Conservation (phyloP, 2,113 vertebrate genomes). For the Haemorhous mexicanus region DNA sequence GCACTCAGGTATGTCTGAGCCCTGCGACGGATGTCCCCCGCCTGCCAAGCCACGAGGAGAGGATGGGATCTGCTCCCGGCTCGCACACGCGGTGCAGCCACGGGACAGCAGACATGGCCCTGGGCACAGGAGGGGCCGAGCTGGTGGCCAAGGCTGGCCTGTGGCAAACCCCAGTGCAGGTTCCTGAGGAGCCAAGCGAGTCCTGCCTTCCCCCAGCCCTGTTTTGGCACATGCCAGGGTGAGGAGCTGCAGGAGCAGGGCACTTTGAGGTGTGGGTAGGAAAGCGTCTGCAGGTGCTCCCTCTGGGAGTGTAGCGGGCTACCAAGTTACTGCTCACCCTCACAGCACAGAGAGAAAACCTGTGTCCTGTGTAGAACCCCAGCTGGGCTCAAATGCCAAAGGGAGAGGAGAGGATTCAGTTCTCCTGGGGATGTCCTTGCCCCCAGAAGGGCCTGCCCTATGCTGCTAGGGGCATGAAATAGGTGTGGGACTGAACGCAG, state of each 20-base stretch:
- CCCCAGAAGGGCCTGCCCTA: rapidly evolving
- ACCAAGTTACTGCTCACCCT: neutral
- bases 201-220: neutral
- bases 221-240: neutral
- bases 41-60: rapidly evolving
- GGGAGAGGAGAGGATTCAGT: neutral
- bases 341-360: neutral
- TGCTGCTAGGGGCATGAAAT: neutral
- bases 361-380: neutral
- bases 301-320: rapidly evolving
- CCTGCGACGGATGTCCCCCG: rapidly evolving
- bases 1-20: neutral
- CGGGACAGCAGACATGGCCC: rapidly evolving
- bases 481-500: rapidly evolving
- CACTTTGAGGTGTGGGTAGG: rapidly evolving
- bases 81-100: rapidly evolving
- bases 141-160: neutral
- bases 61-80: neutral
- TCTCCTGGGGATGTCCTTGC: neutral
- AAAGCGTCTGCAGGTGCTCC: neutral
- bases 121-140: rapidly evolving
- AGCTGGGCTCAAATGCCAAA: neutral
- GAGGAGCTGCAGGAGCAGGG: neutral
- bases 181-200: rapidly evolving
- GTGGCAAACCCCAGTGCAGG: neutral